phyloP scores from a whole-genome alignment of 2,888 invertebrate genomes.

The Oligia latruncula region DNA sequence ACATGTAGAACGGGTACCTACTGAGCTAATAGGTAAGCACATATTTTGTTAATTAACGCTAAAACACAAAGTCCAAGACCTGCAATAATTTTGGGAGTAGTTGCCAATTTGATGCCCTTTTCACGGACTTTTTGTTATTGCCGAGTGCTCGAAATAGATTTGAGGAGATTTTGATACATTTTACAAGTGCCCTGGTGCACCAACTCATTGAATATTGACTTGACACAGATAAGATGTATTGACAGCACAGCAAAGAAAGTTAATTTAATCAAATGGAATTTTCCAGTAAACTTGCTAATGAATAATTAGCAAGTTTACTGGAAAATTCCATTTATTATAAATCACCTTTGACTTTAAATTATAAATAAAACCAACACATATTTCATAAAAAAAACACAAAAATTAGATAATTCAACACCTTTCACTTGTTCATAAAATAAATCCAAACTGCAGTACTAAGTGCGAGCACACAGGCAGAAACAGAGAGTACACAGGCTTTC shows the following conservation, averaged over 20 bases:
- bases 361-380: background rate
- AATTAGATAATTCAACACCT: slow-evolving; percentile 14
- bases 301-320: too few relatives aligned
- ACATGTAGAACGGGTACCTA: slow-evolving; percentile 93
- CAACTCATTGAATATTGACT: slow-evolving; percentile 50
- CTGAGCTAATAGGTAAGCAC: slow-evolving; percentile 89
- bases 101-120: slow-evolving; percentile 72
- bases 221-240: slow-evolving; percentile 51
- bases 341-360: background rate
- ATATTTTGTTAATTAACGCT: slow-evolving; percentile 40
- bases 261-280: slow-evolving; percentile 47
- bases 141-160: slow-evolving; percentile 60
- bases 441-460: background rate
- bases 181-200: slow-evolving; percentile 27
- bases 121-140: slow-evolving; percentile 65
- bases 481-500: background rate
- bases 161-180: slow-evolving; percentile 47
- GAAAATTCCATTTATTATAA: background rate
- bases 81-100: slow-evolving; percentile 48
- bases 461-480: background rate
- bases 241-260: slow-evolving; percentile 50
- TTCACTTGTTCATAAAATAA: slow-evolving; percentile 17
- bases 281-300: slow-evolving; percentile 36
- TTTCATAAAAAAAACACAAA: background rate
- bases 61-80: slow-evolving; percentile 71